Base-by-base conservation (phyloP, 2,797 vertebrate species). In the Rhincodon typus region DNA sequence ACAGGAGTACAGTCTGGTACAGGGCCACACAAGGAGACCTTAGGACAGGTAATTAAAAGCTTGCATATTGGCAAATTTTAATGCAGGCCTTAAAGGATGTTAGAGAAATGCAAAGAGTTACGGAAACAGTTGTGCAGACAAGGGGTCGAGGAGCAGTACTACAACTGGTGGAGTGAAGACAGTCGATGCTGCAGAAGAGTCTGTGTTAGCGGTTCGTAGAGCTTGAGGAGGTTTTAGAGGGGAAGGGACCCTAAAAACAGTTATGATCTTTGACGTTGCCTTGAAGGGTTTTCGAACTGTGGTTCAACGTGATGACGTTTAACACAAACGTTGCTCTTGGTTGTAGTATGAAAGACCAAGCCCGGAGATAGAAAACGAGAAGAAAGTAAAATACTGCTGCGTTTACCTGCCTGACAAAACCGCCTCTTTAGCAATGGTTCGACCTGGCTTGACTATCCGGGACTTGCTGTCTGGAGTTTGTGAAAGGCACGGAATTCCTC, bases 401-500 rank as follows among this genome's bases (percentile, higher is more conserved):
- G 98, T 99, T 94, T 99, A 98, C 97, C 97, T 99, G 90, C 99
- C 99, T 0, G 99, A 99, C 0, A 99, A 98, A 96, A 99, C 99
- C 0, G 99, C 99, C 95, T 99, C 99, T 0, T 97, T 99, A 96
- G 98, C 98, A 27, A 97, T 98, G 0, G 96, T 98, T 4, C 98
- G 97, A 23, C 96, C 98, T 0, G 98, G 98, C 62, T 97, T 98
- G 96, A 97, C 97, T 96, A 98, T 99, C 96, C 98, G 98, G 0
- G 98, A 98, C 95, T 98, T 99, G 98, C 97, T 99, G 96, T 96
- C 98, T 0, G 97, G 98, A 94, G 98, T 99, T 95, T 99, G 99
- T 57, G 98, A 99, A 97, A 99, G 99, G 96, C 98, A 99, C 0
- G 98, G 98, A 95, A 98, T 99, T 96, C 98, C 97, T 12, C 97